Evolutionary conservation across 2,797 vertebrate genomes (phyloP).

Genomic region (Lutjanus campechanus): DNA sequence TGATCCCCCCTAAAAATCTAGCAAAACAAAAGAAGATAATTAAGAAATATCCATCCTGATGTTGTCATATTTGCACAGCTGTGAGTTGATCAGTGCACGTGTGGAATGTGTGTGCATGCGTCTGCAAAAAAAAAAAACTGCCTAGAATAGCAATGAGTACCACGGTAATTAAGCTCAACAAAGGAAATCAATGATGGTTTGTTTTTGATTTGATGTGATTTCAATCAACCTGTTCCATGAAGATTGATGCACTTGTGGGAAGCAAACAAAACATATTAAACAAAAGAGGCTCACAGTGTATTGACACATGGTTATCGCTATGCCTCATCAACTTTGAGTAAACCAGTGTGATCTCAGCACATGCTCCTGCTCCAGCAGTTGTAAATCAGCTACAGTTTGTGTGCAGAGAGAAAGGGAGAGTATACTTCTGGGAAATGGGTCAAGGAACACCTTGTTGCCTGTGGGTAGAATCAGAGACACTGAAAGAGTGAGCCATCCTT

Average conservation of each 20-base stretch:
- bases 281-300: conserved; percentile 40
- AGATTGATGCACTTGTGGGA: conserved; percentile 46
- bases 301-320: conserved; percentile 45
- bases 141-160: conserved; percentile 38
- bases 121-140: conserved; percentile 12
- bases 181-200: conserved; percentile 61
- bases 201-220: conserved; percentile 52
- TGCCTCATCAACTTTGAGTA: conserved; percentile 55
- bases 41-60: background rate
- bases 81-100: conserved; percentile 16
- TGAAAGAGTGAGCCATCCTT: background rate
- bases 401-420: conserved; percentile 12
- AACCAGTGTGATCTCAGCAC: conserved; percentile 49
- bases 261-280: conserved; percentile 52
- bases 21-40: background rate
- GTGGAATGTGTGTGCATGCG: conserved; percentile 6
- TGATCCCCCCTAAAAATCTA: background rate
- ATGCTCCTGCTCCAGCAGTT: conserved; percentile 43
- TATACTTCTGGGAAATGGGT: conserved; percentile 51
- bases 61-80: conserved; percentile 21
- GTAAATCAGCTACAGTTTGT: conserved; percentile 50
- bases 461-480: conserved; percentile 37
- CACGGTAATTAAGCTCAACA: conserved; percentile 50
- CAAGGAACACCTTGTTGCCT: conserved; percentile 44
- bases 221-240: conserved; percentile 39